Percentiles rank a stretch among this genome's conserved stretches.
These are phyloP conservation scores for Pseudomugil tenellus DNA, from an alignment of 2,797 vertebrate species.

Conservation along the genomic window DNA sequence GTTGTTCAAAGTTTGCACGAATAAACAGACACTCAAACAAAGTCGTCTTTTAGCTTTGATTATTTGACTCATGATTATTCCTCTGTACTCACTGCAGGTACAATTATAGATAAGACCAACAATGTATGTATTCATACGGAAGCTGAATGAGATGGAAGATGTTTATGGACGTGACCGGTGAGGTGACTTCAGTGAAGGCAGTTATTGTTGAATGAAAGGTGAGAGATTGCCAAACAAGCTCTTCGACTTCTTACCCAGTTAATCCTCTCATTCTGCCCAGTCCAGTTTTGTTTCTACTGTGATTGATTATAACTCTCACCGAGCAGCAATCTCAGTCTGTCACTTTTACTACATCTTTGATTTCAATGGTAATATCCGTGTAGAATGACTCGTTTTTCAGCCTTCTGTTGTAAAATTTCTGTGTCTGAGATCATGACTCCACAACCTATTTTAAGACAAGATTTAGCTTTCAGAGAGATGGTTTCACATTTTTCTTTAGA, in stretches of 20 bases:
- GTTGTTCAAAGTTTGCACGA: neutral
- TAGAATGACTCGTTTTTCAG: neutral
- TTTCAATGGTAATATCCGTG: neutral
- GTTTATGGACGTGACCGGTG: constrained; percentile 14
- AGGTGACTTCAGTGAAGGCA: constrained; percentile 53
- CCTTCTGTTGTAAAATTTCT: neutral
- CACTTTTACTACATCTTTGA: neutral
- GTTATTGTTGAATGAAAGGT: constrained; percentile 61
- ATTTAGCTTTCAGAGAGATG: neutral
- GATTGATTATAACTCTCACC: constrained; percentile 36
- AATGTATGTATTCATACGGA: constrained; percentile 14
- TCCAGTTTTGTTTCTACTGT: constrained; percentile 52
- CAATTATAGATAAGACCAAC: constrained; percentile 24
- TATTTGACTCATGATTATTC: constrained; percentile 1
- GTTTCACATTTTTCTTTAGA: neutral
- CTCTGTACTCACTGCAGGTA: neutral
- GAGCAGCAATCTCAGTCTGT: constrained; percentile 43
- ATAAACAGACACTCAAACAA: neutral
- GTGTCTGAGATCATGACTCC: too few species aligned
- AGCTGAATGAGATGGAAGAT: constrained; percentile 3
- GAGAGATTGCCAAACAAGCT: constrained; percentile 66
- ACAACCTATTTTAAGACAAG: neutral
- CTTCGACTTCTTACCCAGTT: constrained; percentile 60
- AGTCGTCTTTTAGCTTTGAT: neutral
- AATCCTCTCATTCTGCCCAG: constrained; percentile 55